Conservation (phyloP, 1,140 invertebrate genomes). For the Hyphantria cunea region DNA sequence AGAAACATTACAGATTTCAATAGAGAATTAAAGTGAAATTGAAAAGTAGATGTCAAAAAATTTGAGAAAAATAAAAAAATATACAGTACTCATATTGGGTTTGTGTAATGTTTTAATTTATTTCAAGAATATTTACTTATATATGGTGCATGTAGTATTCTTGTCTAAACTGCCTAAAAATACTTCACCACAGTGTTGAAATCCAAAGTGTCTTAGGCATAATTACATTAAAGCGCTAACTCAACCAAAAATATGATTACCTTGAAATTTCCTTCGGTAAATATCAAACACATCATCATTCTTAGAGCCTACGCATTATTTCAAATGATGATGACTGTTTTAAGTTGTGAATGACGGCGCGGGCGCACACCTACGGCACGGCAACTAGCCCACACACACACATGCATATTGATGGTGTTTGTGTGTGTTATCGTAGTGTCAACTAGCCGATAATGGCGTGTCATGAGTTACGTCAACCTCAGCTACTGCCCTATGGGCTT, state of each 20-base stretch:
- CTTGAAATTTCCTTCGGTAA: constrained; percentile 12
- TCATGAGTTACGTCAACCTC: constrained; percentile 42
- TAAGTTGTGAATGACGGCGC: constrained; percentile 28
- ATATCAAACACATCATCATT: constrained; percentile 6
- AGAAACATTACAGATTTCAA: no score
- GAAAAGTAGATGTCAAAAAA: no score
- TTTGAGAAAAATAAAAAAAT: no score
- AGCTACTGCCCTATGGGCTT: constrained; percentile 33
- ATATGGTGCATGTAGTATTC: no score
- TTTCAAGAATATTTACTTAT: no score
- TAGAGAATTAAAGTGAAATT: no score
- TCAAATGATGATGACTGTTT: constrained; percentile 31
- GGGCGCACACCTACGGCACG: constrained; percentile 22
- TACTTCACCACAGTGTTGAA: no score
- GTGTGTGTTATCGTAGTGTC: constrained; percentile 32
- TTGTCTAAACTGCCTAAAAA: no score
- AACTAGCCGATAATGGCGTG: constrained; percentile 30
- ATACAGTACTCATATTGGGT: no score
- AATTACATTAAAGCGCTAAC: background rate
- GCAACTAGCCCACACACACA: constrained; percentile 9
- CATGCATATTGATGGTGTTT: background rate
- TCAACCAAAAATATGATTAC: constrained; percentile 4
- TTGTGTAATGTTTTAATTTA: no score
- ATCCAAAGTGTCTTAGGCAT: no score
- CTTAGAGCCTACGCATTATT: constrained; percentile 20